Evolutionary conservation across 37 sponge, comb jelly and placozoan genomes (phyloP).

Genomic region (Tethya wilhelma): DNA sequence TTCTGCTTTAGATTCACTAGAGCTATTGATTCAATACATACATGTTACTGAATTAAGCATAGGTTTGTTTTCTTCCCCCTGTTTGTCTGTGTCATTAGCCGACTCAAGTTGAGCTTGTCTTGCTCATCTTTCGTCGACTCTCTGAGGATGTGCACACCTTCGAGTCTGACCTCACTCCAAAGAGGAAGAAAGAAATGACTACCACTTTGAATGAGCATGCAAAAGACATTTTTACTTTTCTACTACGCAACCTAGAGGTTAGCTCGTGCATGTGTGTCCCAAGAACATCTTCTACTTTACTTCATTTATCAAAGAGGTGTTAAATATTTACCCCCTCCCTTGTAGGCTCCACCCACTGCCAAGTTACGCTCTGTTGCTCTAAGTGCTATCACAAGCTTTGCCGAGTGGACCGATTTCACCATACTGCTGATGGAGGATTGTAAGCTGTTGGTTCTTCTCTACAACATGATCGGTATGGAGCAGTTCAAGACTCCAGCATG

Average conservation of each 20-base stretch:
- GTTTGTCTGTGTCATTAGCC: constrained; percentile 12
- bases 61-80: background rate
- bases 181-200: constrained; percentile 42
- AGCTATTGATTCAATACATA: too few relatives aligned
- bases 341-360: too few relatives aligned
- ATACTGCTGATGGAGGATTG: constrained; percentile 26
- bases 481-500: constrained; percentile 20
- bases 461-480: constrained; percentile 14
- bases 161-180: constrained; percentile 1
- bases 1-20: too few relatives aligned
- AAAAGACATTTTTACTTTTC: constrained; percentile 12
- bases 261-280: background rate
- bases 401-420: constrained; percentile 41
- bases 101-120: constrained; percentile 37
- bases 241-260: constrained; percentile 49
- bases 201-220: constrained; percentile 16
- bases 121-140: constrained; percentile 52
- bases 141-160: constrained; percentile 40
- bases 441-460: constrained; percentile 30
- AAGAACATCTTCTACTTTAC: too few relatives aligned
- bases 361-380: too few relatives aligned
- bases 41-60: too few relatives aligned
- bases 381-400: constrained; percentile 35
- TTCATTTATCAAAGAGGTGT: too few relatives aligned
- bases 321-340: too few relatives aligned